Evolutionary conservation across 2,888 invertebrate genomes (phyloP).

Genomic region (Temnothorax unifasciatus): DNA sequence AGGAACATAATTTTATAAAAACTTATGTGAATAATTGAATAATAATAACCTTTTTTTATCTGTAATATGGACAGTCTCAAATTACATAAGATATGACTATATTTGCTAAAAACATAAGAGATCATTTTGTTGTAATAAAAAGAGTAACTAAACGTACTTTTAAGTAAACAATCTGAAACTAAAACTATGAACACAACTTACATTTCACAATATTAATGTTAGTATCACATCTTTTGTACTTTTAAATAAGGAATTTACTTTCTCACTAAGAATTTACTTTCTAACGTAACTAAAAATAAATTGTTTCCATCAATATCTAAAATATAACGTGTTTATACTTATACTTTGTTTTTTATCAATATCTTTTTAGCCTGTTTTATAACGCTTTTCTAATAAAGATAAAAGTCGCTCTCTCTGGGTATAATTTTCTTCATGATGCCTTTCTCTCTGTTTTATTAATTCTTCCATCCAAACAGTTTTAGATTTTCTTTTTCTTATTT

Average conservation of each 20-base stretch:
- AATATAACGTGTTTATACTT: slow-evolving; percentile 11
- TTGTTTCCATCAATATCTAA: slow-evolving; percentile 9
- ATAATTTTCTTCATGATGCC: slow-evolving; percentile 1
- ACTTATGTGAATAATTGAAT: no score
- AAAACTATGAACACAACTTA: no score
- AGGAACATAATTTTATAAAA: no score
- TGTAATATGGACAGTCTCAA: no score
- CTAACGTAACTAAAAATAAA: neutral
- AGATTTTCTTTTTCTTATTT: neutral
- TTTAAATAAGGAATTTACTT: neutral
- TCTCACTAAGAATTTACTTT: neutral
- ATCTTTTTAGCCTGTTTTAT: neutral
- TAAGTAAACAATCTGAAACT: no score
- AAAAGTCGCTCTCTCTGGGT: neutral
- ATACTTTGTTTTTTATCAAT: neutral
- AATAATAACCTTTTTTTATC: no score
- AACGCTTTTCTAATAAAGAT: slow-evolving; percentile 14
- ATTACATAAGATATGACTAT: no score
- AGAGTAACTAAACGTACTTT: no score
- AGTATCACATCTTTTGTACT: neutral
- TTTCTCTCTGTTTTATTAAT: slow-evolving; percentile 18
- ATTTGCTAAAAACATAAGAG: no score
- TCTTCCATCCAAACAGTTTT: neutral
- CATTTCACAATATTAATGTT: neutral
- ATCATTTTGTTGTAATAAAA: no score